Base-by-base conservation (phyloP, 2,888 invertebrate species). In the Amphipoea oculea region DNA sequence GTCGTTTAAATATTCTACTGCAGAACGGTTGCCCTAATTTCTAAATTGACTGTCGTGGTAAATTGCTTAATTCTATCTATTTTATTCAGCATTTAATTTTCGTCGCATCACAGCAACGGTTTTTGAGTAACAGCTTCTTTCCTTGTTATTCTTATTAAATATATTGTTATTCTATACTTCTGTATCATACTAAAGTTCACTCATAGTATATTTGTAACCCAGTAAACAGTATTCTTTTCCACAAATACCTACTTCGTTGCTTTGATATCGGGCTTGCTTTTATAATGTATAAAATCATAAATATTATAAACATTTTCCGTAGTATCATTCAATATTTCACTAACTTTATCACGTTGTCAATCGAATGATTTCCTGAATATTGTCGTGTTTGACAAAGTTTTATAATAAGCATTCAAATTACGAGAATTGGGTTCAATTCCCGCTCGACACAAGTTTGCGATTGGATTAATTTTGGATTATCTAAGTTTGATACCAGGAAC, bases 391-490 rank as follows among this genome's bases (percentile, higher is more conserved):
- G 68, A 65, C 71, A 81, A 90, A 89, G 78, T 90, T 89, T 80
- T 51, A 81, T 86, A 86, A 83, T 90, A 89, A 84, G 76, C 84
- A 87, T 90, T 89, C 80, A 88, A 89, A 90, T 89, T 84, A 85
- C 70, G 54, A 42, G 81, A 86, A 89, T 89, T 79, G 78, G 79
- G 84, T 84, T 90, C 89, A 89, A 91, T 89, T 91, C 89, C 86
- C 90, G 79, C 81, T 82, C 85, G 91, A 89, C 87, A 87, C 84
- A 88, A 92, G 88, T 91, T 91, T 71, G 81, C 88, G 86, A 91
- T 92, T 88, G 89, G 88, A 90, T 91, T 92, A 90, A 91, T 89
- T 90, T 88, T 87, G 87, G 86, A 92, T 92, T 89, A 91, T 91
- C 87, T 82, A 86, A 92, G 87, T 90, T 90, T 87, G 78, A 88